Evolutionary conservation across 2,113 vertebrate genomes (phyloP).

Genomic region (Amazona vittata): DNA sequence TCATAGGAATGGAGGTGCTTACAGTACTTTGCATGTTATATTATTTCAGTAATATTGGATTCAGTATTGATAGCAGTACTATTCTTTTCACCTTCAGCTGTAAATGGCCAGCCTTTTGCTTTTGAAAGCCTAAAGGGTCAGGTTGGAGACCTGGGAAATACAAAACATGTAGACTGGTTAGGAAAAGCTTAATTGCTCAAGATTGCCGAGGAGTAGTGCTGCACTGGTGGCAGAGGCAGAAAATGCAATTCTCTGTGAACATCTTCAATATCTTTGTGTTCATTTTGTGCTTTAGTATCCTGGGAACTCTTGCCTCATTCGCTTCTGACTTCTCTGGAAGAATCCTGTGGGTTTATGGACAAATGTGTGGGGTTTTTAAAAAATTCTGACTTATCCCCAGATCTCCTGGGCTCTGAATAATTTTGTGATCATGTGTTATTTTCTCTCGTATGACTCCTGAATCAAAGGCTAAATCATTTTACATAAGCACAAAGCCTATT

Average conservation of each 20-base stretch:
- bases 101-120: neutral
- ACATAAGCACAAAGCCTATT: constrained; percentile 44
- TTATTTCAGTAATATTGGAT: neutral
- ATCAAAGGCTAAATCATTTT: constrained; percentile 53
- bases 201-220: neutral
- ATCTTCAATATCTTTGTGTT: neutral
- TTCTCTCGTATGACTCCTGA: constrained; percentile 30
- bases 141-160: neutral
- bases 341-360: neutral
- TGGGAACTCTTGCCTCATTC: neutral
- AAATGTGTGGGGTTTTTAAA: neutral
- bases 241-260: neutral
- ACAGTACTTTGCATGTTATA: neutral
- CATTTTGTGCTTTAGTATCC: neutral
- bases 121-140: neutral
- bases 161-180: neutral
- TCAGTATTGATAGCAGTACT: neutral
- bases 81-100: neutral
- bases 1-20: neutral
- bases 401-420: constrained; percentile 8
- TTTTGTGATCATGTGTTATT: constrained; percentile 22
- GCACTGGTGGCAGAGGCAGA: neutral
- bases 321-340: neutral
- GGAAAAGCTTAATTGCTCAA: neutral
- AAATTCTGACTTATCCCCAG: neutral